These are phyloP conservation scores for Podarcis lilfordi DNA, from an alignment of 2,797 vertebrate species.

Conservation along the genomic window DNA sequence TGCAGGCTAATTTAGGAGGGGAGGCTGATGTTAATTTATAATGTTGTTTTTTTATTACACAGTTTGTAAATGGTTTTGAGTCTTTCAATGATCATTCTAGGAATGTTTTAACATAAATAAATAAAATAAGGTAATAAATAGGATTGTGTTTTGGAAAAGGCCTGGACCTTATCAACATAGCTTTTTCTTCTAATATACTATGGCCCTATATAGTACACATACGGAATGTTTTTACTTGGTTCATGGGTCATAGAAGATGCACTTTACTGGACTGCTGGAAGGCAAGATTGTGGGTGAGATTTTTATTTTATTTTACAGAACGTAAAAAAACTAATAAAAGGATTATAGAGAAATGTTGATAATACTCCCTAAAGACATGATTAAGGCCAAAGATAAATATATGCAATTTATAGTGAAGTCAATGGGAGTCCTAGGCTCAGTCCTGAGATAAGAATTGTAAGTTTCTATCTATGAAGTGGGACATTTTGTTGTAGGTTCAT, in stretches of 20 bases:
- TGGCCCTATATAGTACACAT: neutral
- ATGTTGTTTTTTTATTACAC: too few relatives aligned
- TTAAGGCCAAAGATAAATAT: conserved; percentile 9
- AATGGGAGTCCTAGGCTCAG: neutral
- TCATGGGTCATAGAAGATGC: neutral
- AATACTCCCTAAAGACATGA: conserved; percentile 14
- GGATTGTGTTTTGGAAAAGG: neutral
- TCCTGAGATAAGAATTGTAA: conserved; percentile 9
- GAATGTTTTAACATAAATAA: too few relatives aligned
- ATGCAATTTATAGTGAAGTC: neutral
- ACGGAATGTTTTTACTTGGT: neutral
- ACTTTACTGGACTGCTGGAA: rapidly evolving
- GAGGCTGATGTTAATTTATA: neutral
- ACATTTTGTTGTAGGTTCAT: conserved; percentile 10
- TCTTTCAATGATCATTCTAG: too few relatives aligned
- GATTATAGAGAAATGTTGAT: neutral
- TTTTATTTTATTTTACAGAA: neutral
- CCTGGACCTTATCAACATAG: neutral
- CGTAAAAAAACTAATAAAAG: neutral
- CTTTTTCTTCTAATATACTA: neutral
- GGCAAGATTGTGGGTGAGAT: neutral
- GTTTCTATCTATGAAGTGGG: neutral
- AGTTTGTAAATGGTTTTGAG: too few relatives aligned
- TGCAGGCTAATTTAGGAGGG: neutral
- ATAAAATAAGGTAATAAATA: neutral